A percentile compares a stretch with the other conserved stretches of the same genome.
phyloP scores from a whole-genome alignment of 1,140 invertebrate species.

The Cataglyphis hispanica region DNA sequence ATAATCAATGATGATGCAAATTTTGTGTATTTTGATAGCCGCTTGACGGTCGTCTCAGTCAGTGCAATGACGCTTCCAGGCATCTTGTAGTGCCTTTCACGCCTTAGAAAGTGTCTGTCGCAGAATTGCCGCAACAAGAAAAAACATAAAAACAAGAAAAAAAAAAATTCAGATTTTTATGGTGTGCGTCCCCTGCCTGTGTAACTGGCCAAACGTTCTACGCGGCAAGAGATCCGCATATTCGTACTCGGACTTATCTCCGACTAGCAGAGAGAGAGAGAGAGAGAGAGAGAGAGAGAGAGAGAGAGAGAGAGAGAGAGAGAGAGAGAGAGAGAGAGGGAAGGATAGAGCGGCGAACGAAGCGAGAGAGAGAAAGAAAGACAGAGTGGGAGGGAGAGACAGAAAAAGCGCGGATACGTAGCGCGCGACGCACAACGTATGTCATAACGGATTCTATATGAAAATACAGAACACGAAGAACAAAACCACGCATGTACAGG shows the following conservation, averaged over 20 bases:
- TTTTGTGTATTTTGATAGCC: neutral
- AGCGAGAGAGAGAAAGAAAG: neutral
- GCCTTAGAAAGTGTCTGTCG: neutral
- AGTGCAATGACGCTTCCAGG: no score
- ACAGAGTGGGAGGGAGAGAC: neutral
- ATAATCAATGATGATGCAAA: neutral
- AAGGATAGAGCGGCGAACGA: neutral
- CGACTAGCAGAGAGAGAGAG: neutral
- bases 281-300: neutral
- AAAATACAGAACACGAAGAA: neutral
- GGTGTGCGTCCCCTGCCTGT: neutral
- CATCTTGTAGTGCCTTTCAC: neutral
- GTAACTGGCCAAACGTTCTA: neutral
- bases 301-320: neutral
- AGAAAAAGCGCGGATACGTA: constrained; percentile 32
- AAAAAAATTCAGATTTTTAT: constrained; percentile 15
- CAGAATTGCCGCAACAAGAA: neutral
- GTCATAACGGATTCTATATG: neutral
- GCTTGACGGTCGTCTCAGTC: neutral
- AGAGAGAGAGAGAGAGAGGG: neutral
- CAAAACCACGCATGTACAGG: no score
- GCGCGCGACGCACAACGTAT: neutral
- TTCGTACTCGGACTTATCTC: neutral
- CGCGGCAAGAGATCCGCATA: neutral
- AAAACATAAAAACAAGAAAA: neutral